These are phyloP conservation scores for Hemichromis elongatus DNA, from an alignment of 2,113 vertebrate genomes.

Conservation along the genomic window DNA sequence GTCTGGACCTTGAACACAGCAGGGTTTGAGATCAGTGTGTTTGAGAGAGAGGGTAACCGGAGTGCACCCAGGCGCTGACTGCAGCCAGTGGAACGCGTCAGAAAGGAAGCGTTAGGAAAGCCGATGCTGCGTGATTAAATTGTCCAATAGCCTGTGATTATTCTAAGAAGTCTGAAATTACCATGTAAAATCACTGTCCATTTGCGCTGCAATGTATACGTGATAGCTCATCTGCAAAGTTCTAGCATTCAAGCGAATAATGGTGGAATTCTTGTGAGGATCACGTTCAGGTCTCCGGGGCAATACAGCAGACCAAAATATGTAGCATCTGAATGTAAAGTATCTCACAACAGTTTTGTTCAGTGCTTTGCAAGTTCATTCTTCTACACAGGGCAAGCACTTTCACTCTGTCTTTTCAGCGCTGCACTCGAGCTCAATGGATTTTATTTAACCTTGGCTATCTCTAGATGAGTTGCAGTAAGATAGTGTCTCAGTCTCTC, in stretches of 20 bases:
- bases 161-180: constrained; percentile 29
- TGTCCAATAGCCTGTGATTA: constrained; percentile 54
- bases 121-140: constrained; percentile 18
- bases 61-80: background rate
- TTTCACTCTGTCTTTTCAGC: constrained; percentile 19
- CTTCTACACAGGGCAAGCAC: constrained; percentile 4
- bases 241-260: constrained; percentile 20
- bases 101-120: constrained; percentile 22
- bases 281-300: background rate
- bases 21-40: constrained; percentile 24
- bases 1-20: background rate
- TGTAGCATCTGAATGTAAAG: constrained; percentile 25
- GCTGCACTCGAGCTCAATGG: constrained; percentile 21
- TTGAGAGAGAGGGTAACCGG: constrained; percentile 27
- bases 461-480: constrained; percentile 24
- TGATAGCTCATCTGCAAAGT: constrained; percentile 5
- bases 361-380: background rate
- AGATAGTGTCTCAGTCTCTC: constrained; percentile 34
- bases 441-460: constrained; percentile 57
- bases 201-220: background rate
- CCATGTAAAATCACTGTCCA: constrained; percentile 35
- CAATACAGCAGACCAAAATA: constrained; percentile 3
- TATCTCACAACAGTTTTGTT: constrained; percentile 3
- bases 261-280: background rate
- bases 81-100: constrained; percentile 15